Percentiles rank a stretch among this genome's conserved stretches.
Evolutionary conservation across 2,888 invertebrate genomes (phyloP).

Genomic region (Ormia ochracea): DNA sequence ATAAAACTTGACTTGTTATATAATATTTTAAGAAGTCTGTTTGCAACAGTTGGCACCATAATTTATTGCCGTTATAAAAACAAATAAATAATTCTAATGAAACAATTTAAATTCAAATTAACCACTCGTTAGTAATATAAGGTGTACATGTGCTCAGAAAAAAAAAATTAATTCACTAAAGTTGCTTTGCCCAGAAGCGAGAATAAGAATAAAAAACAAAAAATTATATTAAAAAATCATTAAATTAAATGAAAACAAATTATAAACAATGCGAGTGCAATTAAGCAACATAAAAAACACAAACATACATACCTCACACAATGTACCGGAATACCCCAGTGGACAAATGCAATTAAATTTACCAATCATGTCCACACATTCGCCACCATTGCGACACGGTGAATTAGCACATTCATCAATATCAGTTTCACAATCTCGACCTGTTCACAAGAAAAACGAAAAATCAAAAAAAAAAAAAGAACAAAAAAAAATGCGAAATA

Average conservation of each 20-base stretch:
- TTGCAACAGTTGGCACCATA: neutral
- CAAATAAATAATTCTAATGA: conserved; percentile 11
- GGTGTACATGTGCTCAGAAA: conserved; percentile 14
- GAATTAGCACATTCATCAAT: conserved; percentile 91
- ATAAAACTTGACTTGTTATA: neutral
- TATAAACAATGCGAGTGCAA: conserved; percentile 14
- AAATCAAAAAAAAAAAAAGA: conserved; percentile 24
- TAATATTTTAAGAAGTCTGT: neutral
- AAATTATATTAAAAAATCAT: conserved; percentile 42
- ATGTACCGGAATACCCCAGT: conserved; percentile 89
- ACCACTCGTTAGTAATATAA: conserved; percentile 15
- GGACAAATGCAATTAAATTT: conserved; percentile 93
- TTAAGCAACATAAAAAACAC: neutral
- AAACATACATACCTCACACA: conserved; percentile 85
- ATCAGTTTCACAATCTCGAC: conserved; percentile 89
- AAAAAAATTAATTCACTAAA: neutral
- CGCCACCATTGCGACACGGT: conserved; percentile 93
- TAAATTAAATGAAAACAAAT: conserved; percentile 47
- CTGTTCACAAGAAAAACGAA: conserved; percentile 74
- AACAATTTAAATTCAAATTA: conserved; percentile 40
- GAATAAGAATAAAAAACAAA: neutral
- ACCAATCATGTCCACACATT: conserved; percentile 91
- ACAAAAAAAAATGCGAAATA: neutral
- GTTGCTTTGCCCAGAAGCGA: neutral
- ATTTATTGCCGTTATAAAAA: neutral